Base-by-base conservation (phyloP, 2,888 invertebrate genomes). In the Meiosimyza platycephala region DNA sequence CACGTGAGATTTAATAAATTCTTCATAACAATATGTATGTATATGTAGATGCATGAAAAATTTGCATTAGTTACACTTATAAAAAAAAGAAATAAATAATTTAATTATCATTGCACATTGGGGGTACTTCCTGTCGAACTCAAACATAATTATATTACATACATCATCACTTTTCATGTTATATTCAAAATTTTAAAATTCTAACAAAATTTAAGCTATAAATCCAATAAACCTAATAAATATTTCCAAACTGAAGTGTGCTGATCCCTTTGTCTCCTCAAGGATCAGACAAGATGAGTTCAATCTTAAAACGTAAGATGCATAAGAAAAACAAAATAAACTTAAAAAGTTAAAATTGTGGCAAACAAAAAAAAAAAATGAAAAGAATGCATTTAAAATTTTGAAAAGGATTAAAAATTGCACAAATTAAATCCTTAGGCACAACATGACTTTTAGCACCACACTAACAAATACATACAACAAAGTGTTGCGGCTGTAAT, bases 201-300 rank as follows among this genome's bases (percentile, higher is more conserved):
- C 15, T 12, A 11, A 18, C 33, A 65, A 72, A 76, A 78, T 74
- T 57, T 84, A 82, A 85, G 80, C 84, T 79, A 78, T 75, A 83
- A 84, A 83, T 83, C 84, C 82, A 84, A 83, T 83, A 84, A 83
- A 83, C 74, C 79, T 76, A 80, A 83, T 82, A 84, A 84, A 84
- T 81, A 84, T 85, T 83, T 82, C 79, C 83, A 80, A 83, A 78
- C 81, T 81, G 80, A 78, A 78, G 77, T 77, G 72, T 76, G 76
- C 76, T 79, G 78, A 81, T 76, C 78, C 79, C 76, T 72, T 80
- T 80, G 80, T 80, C 77, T 68, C 66, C 71, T 55, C 72, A 62
- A 74, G 79, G 82, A 82, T 81, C 79, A 79, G 73, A 70, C 75
- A 75, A 76, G 77, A 78, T 78, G 74, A 76, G 73, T 50, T 65